Evolutionary conservation across 1,140 invertebrate species (phyloP).

Genomic region (Cotesia typhae): DNA sequence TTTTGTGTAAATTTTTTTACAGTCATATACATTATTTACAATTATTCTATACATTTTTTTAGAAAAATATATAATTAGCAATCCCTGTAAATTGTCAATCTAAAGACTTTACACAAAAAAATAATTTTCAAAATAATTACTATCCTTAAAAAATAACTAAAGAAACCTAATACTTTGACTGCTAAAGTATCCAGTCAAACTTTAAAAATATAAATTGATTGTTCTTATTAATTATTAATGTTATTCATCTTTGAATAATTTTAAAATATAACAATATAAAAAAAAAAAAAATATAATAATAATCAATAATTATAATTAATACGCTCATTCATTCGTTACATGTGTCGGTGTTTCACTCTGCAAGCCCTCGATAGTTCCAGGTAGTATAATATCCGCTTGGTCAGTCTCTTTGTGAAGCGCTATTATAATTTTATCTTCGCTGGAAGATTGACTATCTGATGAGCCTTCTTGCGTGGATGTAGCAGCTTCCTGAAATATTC

Average conservation of each 20-base stretch:
- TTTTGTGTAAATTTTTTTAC: slow-evolving; percentile 54
- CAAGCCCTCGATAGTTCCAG: slow-evolving; percentile 52
- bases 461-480: slow-evolving; percentile 72
- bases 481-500: slow-evolving; percentile 65
- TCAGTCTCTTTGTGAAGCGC: slow-evolving; percentile 65
- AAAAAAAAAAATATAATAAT: slow-evolving; percentile 36
- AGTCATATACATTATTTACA: slow-evolving; percentile 61
- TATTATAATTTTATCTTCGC: slow-evolving; percentile 76
- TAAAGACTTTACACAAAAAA: slow-evolving; percentile 3
- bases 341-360: slow-evolving; percentile 57
- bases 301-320: neutral
- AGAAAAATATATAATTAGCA: slow-evolving; percentile 53
- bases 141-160: slow-evolving; percentile 2
- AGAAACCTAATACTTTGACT: neutral
- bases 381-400: slow-evolving; percentile 53
- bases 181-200: neutral
- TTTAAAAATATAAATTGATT: neutral
- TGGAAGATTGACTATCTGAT: slow-evolving; percentile 69
- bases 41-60: slow-evolving; percentile 50
- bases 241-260: neutral
- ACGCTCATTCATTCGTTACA: slow-evolving; percentile 57
- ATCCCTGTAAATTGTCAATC: slow-evolving; percentile 42
- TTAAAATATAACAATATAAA: neutral
- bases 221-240: neutral
- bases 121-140: neutral